These are phyloP conservation scores for Orthosia cruda DNA, from an alignment of 2,888 invertebrate genomes.

Conservation along the genomic window DNA sequence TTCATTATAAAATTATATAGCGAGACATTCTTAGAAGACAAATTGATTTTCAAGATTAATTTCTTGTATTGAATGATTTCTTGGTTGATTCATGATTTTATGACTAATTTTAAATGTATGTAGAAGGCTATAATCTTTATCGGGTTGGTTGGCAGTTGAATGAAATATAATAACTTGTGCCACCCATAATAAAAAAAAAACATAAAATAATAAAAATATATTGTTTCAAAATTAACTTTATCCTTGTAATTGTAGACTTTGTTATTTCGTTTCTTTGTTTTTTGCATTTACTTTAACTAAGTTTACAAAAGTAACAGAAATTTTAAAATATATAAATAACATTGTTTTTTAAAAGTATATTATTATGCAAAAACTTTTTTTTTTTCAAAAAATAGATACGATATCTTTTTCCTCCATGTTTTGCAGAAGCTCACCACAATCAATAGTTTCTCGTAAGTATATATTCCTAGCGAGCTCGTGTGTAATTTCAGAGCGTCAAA, in stretches of 20 bases:
- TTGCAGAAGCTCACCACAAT: constrained; percentile 20
- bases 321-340: too few relatives aligned
- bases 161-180: constrained; percentile 9
- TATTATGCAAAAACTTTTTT: too few relatives aligned
- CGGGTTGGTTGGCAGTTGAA: constrained; percentile 14
- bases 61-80: constrained; percentile 1
- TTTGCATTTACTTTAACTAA: background rate
- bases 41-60: too few relatives aligned
- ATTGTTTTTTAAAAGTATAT: background rate
- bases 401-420: background rate
- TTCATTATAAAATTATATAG: too few relatives aligned
- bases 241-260: background rate
- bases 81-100: background rate
- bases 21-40: too few relatives aligned
- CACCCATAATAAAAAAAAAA: constrained; percentile 4
- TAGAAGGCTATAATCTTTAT: too few relatives aligned
- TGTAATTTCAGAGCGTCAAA: constrained; percentile 89
- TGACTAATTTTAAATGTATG: constrained; percentile 13
- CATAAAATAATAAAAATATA: background rate
- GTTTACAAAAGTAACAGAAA: too few relatives aligned
- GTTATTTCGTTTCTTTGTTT: background rate
- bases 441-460: constrained; percentile 43
- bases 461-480: constrained; percentile 67
- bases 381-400: background rate
- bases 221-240: background rate